These are phyloP conservation scores for Anguilla megastoma DNA, from an alignment of 2,797 vertebrate genomes.

Conservation along the genomic window DNA sequence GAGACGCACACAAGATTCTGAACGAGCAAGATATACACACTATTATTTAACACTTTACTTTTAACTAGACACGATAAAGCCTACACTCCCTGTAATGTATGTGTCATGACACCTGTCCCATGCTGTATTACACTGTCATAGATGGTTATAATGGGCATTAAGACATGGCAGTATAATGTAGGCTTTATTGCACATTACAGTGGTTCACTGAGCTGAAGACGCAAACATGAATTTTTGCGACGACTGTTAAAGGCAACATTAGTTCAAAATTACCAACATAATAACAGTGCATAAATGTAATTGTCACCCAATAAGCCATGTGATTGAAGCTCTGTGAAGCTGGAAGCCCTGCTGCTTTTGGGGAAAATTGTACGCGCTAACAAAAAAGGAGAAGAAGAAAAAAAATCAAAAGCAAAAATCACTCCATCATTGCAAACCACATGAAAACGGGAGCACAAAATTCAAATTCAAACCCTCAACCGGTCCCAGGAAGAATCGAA, in stretches of 20 bases:
- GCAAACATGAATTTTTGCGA: not conserved
- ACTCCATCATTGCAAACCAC: not conserved
- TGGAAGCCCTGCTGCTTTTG: not conserved
- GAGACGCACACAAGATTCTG: not conserved
- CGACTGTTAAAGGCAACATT: not conserved
- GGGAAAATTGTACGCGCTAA: not conserved
- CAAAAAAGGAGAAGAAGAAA: not conserved
- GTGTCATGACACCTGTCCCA: not conserved
- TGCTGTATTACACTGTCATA: not conserved
- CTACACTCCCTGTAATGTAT: not conserved
- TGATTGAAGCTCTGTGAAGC: no score
- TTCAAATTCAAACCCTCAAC: not conserved
- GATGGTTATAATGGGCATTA: not conserved
- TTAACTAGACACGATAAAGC: not conserved
- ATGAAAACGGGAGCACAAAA: not conserved
- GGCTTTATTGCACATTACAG: not conserved
- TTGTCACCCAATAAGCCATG: not conserved
- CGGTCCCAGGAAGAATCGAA: not conserved
- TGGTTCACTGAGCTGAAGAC: not conserved
- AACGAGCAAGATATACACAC: not conserved
- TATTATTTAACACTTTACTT: not conserved
- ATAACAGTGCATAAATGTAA: not conserved
- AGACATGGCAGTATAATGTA: not conserved
- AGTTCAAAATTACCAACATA: not conserved
- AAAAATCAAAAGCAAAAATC: not conserved